Base-by-base conservation (phyloP, 2,888 invertebrate species). In the Anagyrus pseudococci region DNA sequence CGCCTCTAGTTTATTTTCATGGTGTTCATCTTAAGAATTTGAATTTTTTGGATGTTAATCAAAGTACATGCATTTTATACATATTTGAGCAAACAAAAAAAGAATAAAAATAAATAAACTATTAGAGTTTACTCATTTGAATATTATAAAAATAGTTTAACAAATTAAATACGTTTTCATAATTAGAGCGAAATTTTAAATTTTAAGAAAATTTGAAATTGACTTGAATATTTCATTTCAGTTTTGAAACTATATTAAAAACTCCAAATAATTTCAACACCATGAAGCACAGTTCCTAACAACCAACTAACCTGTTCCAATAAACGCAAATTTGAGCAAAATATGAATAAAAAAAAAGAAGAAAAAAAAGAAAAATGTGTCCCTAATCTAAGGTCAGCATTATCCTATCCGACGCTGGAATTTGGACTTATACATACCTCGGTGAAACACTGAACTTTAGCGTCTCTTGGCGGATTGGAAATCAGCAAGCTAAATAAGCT, bases 341-440 rank as follows among this genome's bases (percentile, higher is more conserved):
- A n/a, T n/a, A n/a, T n/a, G n/a, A n/a, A n/a, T n/a, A n/a, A n/a
- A n/a, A n/a, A n/a, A n/a, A n/a, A n/a, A n/a, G n/a, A n/a, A n/a
- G n/a, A n/a, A n/a, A n/a, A 8, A 4, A 13, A 37, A 10, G 4
- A 8, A 37, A 13, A 15, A 3, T 3, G 49, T 25, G 17, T 58
- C 43, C 48, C 56, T 64, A 33, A 41, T 29, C 64, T 64, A 61
- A 59, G 46, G 48, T 62, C 3, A 33, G 25, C 22, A 52, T 19
- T 54, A 7, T 46, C 66, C 64, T 67, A 77, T 50, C 56, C 78
- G 67, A 80, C 76, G 78, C 72, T 73, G 77, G 68, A 76, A 75
- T 72, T 74, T 71, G 68, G 71, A 74, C 7, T 67, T 73, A 76
- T 80, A 80, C 80, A 67, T 80, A 80, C 80, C 80, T 80, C 78